phyloP scores from a whole-genome alignment of 2,888 invertebrate genomes.

The Auanema freiburgensis region DNA sequence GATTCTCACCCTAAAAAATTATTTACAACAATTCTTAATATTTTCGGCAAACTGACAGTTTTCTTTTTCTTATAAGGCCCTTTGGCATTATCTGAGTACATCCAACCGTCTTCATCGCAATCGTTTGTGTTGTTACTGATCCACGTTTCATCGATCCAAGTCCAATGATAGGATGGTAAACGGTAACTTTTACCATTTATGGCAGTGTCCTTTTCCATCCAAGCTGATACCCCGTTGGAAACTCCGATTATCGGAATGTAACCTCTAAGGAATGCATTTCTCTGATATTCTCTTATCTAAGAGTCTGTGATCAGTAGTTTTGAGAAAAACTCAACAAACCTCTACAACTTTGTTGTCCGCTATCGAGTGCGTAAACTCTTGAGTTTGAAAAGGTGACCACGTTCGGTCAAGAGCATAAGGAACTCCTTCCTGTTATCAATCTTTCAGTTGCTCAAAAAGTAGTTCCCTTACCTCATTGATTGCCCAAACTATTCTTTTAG shows the following conservation, averaged over 20 bases:
- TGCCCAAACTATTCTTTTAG: constrained; percentile 29
- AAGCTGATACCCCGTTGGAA: constrained; percentile 26
- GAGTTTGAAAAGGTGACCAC: not conserved
- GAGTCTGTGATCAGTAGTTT: not conserved
- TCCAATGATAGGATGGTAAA: constrained; percentile 13
- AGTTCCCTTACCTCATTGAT: constrained; percentile 22
- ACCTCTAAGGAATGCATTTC: constrained; percentile 33
- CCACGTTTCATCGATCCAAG: constrained; percentile 15
- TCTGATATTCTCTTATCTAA: constrained; percentile 32
- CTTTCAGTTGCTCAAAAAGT: not conserved
- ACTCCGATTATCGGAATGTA: constrained; percentile 28
- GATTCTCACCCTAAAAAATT: not conserved
- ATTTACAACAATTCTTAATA: no score
- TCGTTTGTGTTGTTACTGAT: no score
- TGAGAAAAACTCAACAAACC: no score
- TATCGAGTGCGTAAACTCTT: not conserved
- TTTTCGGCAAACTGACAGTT: no score
- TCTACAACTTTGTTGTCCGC: not conserved
- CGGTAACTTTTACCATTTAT: constrained; percentile 3
- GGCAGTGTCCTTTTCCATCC: constrained; percentile 20
- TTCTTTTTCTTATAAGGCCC: not conserved
- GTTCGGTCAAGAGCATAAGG: not conserved
- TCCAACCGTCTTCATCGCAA: not conserved
- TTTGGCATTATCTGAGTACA: not conserved
- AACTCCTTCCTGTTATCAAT: not conserved